Evolutionary conservation across 2,113 vertebrate genomes (phyloP).

Genomic region (Talpa occidentalis): DNA sequence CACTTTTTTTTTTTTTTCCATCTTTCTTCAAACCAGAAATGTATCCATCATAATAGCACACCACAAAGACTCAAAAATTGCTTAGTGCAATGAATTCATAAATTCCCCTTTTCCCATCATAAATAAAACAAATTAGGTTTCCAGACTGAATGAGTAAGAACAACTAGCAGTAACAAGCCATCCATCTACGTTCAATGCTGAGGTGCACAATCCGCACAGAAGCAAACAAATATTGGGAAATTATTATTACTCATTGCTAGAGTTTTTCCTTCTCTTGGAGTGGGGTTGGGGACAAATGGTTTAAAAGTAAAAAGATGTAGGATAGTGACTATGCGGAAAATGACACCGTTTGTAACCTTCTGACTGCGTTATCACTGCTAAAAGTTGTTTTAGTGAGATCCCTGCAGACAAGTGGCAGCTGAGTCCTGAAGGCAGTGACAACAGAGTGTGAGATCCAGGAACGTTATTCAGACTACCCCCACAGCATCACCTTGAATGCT

Average conservation of each 20-base stretch:
- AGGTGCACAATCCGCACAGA: conserved; percentile 15
- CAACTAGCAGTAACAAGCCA: conserved; percentile 44
- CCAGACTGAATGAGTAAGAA: conserved; percentile 58
- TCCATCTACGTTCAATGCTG: conserved; percentile 53
- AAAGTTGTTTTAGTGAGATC: background rate
- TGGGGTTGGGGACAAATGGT: background rate
- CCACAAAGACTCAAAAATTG: conserved; percentile 40
- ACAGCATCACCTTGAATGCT: background rate
- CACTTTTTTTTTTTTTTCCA: background rate
- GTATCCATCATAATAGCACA: background rate
- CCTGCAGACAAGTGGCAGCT: background rate
- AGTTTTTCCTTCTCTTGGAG: background rate
- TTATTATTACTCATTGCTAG: conserved; percentile 3
- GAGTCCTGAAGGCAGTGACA: background rate
- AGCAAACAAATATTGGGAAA: conserved; percentile 67
- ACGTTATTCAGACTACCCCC: background rate
- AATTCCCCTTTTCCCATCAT: conserved; percentile 59
- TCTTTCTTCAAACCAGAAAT: background rate
- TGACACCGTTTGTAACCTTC: background rate
- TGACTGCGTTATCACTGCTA: rapidly evolving
- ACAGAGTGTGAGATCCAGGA: background rate
- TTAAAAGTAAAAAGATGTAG: background rate
- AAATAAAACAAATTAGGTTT: conserved; percentile 69
- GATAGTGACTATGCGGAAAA: background rate
- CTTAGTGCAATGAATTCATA: conserved; percentile 72